Conservation (phyloP, 2,113 vertebrate genomes). For the Aphyosemion australe region DNA sequence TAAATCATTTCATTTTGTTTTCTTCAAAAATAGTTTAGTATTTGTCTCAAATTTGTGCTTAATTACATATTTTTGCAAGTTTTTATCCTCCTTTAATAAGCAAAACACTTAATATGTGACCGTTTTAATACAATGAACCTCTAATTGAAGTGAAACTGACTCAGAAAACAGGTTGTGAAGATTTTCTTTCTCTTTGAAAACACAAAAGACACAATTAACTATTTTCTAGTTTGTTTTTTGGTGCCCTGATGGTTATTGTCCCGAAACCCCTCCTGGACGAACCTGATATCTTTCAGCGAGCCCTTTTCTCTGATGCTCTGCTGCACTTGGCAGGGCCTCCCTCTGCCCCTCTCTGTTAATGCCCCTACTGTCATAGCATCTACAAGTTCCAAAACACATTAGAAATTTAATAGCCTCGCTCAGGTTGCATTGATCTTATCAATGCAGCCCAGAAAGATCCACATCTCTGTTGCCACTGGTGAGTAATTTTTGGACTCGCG, state of each 20-base stretch:
- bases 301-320: slow-evolving; percentile 64
- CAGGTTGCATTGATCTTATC: slow-evolving; percentile 79
- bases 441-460: slow-evolving; percentile 62
- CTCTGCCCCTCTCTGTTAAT: slow-evolving; percentile 64
- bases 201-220: slow-evolving; percentile 49
- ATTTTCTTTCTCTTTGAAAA: slow-evolving; percentile 23
- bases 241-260: slow-evolving; percentile 45
- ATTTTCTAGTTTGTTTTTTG: slow-evolving; percentile 46
- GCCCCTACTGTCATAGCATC: slow-evolving; percentile 75
- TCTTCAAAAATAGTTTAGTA: no score
- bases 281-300: slow-evolving; percentile 70
- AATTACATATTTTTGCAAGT: no score
- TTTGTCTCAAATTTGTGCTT: no score
- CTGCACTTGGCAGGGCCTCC: slow-evolving; percentile 67
- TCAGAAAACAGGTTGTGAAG: neutral
- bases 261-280: slow-evolving; percentile 64
- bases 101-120: no score
- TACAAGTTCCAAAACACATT: slow-evolving; percentile 78
- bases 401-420: slow-evolving; percentile 79
- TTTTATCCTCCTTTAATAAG: no score
- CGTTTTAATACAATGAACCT: neutral
- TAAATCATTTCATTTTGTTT: no score
- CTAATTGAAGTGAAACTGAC: neutral
- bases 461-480: slow-evolving; percentile 50
- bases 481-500: slow-evolving; percentile 51